Conservation (phyloP, 2,797 vertebrate species). For the Agapornis canus region DNA sequence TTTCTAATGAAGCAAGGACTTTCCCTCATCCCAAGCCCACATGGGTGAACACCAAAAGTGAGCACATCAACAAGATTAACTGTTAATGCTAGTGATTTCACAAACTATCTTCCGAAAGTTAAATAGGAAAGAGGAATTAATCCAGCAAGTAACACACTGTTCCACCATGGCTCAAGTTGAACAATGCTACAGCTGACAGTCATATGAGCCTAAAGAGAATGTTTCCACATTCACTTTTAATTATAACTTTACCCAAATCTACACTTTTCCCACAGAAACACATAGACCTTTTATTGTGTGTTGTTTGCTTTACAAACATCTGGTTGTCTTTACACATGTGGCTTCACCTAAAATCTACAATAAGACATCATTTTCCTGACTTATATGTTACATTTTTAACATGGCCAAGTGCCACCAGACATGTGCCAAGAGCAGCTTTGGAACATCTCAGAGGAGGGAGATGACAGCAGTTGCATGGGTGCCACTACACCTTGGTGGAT, state of each 20-base stretch:
- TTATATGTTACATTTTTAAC: neutral
- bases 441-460: neutral
- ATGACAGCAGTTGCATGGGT: neutral
- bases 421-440: neutral
- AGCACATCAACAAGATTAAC: neutral
- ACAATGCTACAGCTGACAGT: neutral
- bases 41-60: neutral
- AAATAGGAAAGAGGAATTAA: neutral
- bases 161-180: neutral
- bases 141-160: neutral
- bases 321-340: neutral
- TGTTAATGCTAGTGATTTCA: neutral
- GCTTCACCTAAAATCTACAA: neutral
- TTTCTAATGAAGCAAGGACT: neutral
- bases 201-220: neutral
- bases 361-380: neutral
- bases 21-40: neutral
- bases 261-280: neutral
- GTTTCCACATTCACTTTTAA: neutral
- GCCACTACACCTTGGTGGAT: neutral
- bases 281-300: fast-evolving
- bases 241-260: neutral
- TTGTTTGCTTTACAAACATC: neutral
- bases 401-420: neutral
- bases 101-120: neutral